Evolutionary conservation across 2,888 invertebrate species (phyloP).

Genomic region (Drosophila pseudotalamancana): DNA sequence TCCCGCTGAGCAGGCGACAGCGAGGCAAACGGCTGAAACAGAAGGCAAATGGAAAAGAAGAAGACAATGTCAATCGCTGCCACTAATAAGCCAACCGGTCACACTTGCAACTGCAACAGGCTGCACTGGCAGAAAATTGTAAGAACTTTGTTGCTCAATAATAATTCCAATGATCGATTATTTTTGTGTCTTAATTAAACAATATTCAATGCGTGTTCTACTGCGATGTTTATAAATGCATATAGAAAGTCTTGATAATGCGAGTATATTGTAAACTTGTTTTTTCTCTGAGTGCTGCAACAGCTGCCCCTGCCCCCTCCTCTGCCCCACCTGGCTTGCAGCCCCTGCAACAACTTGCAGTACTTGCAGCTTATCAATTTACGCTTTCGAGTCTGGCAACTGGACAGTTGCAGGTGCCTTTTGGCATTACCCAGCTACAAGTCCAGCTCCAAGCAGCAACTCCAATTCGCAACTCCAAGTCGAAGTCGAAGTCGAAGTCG

Average conservation of each 20-base stretch:
- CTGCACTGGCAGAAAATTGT: not conserved
- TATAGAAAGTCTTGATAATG: not conserved
- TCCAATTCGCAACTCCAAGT: conserved; percentile 24
- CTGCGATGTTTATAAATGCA: too few relatives aligned
- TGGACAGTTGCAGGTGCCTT: conserved; percentile 64
- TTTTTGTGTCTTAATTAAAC: not conserved
- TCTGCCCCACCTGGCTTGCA: not conserved
- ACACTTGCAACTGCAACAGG: conserved; percentile 20
- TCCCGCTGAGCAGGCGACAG: conserved; percentile 32
- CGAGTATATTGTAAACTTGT: not conserved
- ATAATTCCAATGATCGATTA: too few relatives aligned
- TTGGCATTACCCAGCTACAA: conserved; percentile 46
- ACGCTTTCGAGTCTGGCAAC: conserved; percentile 47
- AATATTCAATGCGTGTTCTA: too few relatives aligned
- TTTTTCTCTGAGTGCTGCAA: conserved; percentile 9
- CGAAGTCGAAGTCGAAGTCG: conserved; percentile 6
- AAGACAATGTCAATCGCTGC: conserved; percentile 59
- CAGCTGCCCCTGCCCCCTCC: conserved; percentile 1
- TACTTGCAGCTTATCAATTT: conserved; percentile 75
- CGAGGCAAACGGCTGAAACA: conserved; percentile 29
- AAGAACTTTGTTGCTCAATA: not conserved
- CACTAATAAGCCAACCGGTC: conserved; percentile 73
- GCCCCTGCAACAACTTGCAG: not conserved
- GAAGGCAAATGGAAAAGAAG: conserved; percentile 48
- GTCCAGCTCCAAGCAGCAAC: too few relatives aligned